These are phyloP conservation scores for Lissocephala sabroskyi DNA, from an alignment of 2,888 invertebrate genomes.

Conservation along the genomic window DNA sequence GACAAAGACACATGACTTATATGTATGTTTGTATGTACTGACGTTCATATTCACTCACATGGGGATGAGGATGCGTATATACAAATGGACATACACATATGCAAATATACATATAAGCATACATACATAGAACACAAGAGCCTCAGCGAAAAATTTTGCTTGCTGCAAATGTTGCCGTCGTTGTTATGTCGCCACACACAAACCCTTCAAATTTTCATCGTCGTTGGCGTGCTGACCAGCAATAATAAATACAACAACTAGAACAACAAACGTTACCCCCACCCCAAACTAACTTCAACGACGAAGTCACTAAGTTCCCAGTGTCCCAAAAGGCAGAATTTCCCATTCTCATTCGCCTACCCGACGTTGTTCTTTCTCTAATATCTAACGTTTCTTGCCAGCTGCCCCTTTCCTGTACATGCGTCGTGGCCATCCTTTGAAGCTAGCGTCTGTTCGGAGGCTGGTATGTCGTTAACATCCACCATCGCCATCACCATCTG, in stretches of 20 bases:
- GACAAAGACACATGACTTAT: conserved; percentile 12
- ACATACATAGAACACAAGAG: conserved; percentile 33
- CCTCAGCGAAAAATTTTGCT: conserved; percentile 58
- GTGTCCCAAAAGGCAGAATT: conserved; percentile 59
- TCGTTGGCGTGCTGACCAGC: conserved; percentile 18
- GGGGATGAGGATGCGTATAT: conserved; percentile 3
- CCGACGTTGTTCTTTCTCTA: conserved; percentile 54
- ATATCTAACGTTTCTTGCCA: conserved; percentile 56
- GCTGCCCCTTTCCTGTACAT: conserved; percentile 44
- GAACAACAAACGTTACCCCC: not conserved
- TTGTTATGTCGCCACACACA: conserved; percentile 47
- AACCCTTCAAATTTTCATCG: conserved; percentile 54
- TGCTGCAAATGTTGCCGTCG: conserved; percentile 53
- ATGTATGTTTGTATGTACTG: not conserved
- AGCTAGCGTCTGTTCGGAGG: conserved; percentile 34
- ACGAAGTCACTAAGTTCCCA: conserved; percentile 19
- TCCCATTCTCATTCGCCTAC: conserved; percentile 59
- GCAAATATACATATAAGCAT: conserved; percentile 27
- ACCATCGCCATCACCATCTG: conserved; percentile 7
- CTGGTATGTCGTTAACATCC: conserved; percentile 37
- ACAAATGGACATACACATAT: conserved; percentile 8
- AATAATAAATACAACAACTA: not conserved
- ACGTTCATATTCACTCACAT: not conserved
- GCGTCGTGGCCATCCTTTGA: conserved; percentile 19
- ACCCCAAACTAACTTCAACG: not conserved